Conservation (phyloP, 2,888 invertebrate species). For the Microdon myrmicae region DNA sequence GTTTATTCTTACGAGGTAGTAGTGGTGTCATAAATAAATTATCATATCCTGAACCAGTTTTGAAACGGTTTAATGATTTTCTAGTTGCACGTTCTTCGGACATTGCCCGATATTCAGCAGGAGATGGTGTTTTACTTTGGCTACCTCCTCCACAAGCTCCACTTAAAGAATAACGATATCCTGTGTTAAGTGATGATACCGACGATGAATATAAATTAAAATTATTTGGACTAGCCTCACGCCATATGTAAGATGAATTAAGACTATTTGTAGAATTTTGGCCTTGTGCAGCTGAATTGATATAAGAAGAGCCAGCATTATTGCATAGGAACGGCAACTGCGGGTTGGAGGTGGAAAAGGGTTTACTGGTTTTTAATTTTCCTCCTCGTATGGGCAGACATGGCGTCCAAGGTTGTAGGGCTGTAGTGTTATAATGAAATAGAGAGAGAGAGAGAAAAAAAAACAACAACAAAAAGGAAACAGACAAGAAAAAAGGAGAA, state of each 20-base stretch:
- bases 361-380: constrained; percentile 67
- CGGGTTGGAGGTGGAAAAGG: constrained; percentile 68
- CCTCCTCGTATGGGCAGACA: constrained; percentile 67
- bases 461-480: constrained; percentile 32
- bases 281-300: constrained; percentile 52
- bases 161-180: constrained; percentile 61
- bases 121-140: constrained; percentile 54
- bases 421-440: constrained; percentile 55
- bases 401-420: constrained; percentile 67
- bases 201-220: constrained; percentile 67
- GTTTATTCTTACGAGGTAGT: constrained; percentile 64
- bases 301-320: constrained; percentile 49
- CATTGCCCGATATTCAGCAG: constrained; percentile 61
- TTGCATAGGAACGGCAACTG: constrained; percentile 65
- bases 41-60: constrained; percentile 66
- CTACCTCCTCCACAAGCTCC: constrained; percentile 50
- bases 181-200: constrained; percentile 63
- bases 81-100: constrained; percentile 64
- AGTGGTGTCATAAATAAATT: constrained; percentile 66
- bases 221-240: constrained; percentile 67
- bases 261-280: constrained; percentile 64
- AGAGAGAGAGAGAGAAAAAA: constrained; percentile 54
- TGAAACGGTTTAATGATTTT: constrained; percentile 62
- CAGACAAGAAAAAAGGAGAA: constrained; percentile 57
- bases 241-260: constrained; percentile 67